Evolutionary conservation across 2,797 vertebrate genomes (phyloP).

Genomic region (Basileuterus tristriatus): DNA sequence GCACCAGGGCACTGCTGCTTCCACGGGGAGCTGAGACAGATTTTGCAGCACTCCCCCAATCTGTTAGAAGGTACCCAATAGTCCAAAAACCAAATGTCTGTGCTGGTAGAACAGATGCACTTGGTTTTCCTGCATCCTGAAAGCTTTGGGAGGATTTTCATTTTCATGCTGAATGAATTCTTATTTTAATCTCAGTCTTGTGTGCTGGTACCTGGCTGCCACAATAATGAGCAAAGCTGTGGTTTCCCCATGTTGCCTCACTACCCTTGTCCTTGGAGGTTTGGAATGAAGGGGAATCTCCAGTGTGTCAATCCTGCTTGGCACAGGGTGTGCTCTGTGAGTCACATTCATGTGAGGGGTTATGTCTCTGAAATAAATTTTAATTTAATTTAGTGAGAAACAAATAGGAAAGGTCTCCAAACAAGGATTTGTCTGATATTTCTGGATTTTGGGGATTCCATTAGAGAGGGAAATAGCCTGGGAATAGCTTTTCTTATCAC

Average conservation of each 20-base stretch:
- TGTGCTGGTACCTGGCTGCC: not conserved
- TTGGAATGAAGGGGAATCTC: not conserved
- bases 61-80: not conserved
- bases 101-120: not conserved
- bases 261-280: not conserved
- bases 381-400: not conserved
- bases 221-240: not conserved
- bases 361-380: not conserved
- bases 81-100: not conserved
- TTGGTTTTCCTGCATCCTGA: not conserved
- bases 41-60: not conserved
- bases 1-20: not conserved
- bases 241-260: not conserved
- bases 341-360: not conserved
- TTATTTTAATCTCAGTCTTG: not conserved
- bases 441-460: not conserved
- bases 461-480: not conserved
- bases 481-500: not conserved
- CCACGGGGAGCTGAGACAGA: not conserved
- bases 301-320: not conserved
- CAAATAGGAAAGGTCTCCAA: not conserved
- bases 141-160: not conserved
- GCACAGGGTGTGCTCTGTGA: fast-evolving
- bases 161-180: not conserved
- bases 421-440: not conserved